These are phyloP conservation scores for Pseudomyrmex concolor DNA, from an alignment of 1,140 invertebrate genomes.

Conservation along the genomic window DNA sequence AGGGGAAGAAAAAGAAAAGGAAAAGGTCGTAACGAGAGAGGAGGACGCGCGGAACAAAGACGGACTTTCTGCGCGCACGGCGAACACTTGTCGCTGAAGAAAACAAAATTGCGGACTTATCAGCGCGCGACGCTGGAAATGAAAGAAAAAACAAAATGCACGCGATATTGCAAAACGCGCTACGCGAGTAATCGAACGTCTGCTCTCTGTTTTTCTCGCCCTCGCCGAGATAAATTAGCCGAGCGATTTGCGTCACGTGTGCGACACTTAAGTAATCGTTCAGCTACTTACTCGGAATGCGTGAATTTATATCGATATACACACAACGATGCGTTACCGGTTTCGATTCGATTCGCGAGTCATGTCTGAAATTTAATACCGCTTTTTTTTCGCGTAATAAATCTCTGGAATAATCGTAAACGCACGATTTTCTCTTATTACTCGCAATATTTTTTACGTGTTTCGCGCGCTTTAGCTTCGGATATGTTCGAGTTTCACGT, in stretches of 20 bases:
- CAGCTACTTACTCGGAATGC: not conserved
- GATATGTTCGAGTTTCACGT: too few relatives aligned
- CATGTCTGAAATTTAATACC: too few relatives aligned
- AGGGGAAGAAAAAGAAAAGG: conserved; percentile 22
- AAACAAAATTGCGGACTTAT: conserved; percentile 31
- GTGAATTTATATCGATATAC: not conserved
- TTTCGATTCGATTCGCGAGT: too few relatives aligned
- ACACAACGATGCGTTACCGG: not conserved
- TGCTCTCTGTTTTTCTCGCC: not conserved
- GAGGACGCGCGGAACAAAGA: conserved; percentile 12
- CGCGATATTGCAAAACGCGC: not conserved
- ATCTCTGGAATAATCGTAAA: too few relatives aligned
- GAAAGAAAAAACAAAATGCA: conserved; percentile 32
- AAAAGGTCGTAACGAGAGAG: not conserved
- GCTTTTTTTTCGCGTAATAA: too few relatives aligned
- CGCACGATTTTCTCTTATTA: too few relatives aligned
- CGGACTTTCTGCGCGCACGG: conserved; percentile 21
- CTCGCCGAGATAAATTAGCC: conserved; percentile 9
- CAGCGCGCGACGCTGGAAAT: not conserved
- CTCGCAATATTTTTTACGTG: too few relatives aligned
- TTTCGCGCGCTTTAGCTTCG: too few relatives aligned
- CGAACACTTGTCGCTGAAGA: conserved; percentile 50
- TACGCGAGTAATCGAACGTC: not conserved
- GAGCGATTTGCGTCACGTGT: conserved; percentile 10
- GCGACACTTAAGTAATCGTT: not conserved